Evolutionary conservation across 1,140 invertebrate species (phyloP), one percentile per base, ranked within the genome.

Genomic region (Papilio helenus): DNA sequence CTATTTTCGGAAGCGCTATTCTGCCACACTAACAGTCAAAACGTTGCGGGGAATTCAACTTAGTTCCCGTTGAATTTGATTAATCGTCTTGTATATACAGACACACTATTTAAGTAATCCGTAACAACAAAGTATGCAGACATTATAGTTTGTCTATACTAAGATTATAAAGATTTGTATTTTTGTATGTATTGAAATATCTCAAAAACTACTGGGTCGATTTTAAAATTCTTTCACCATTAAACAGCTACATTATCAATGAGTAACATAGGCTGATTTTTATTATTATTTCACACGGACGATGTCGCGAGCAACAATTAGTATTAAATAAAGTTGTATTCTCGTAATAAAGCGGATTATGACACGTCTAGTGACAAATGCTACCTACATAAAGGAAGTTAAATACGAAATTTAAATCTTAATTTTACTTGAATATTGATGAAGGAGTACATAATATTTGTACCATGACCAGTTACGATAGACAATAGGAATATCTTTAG

Each of bases 1-100:
- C 89, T 92, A 92, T 91, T 92, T 92, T 85, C 81, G 88, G 88
- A 87, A 83, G 55, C 55, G 71, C 29, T 81, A 81, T 81, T 80
- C 79, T 84, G 55, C 80, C 76, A 61, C 79, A 74, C 79, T 65
- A 74, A 76, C 72, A 79, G 65, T 76, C 71, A 55, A 68, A 79
- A 82, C 73, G 80, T 79, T 55, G 74, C 42, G n/a, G 42, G 20
- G 72, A 73, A 49, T 77, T 77, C 74, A 61, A 58, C 34, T 61
- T 58, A 58, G 16, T 58, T 61, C 29, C 26, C 42, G 39, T 61
- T 39, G n/a, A 42, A 39, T 58, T 55, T 61, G 74, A 77, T 77
- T 77, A 77, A 77, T 77, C 42, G 18, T 46, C 74, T 61, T 77
- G 14, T 76, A 76, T 77, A 3, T 58, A 76, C 29, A 76, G 2